phyloP scores from a whole-genome alignment of 2,888 invertebrate genomes.

The Drosophila glabriapex region DNA sequence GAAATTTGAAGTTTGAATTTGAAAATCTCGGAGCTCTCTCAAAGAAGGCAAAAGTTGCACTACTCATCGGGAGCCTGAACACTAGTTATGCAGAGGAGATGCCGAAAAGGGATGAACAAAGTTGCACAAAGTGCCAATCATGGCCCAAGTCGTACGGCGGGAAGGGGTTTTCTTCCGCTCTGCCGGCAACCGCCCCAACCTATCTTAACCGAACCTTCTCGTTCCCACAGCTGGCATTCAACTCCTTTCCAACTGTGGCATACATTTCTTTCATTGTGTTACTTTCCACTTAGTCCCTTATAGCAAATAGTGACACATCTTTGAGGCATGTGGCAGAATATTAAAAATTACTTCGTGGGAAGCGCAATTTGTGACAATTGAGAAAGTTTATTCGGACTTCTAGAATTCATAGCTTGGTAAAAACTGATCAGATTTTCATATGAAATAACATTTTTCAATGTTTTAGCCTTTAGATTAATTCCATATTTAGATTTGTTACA shows the following conservation, averaged over 20 bases:
- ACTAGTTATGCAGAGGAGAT: no score
- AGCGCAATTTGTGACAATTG: background rate
- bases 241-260: background rate
- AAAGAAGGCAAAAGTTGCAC: background rate
- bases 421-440: background rate
- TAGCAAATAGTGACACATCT: background rate
- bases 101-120: background rate
- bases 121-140: background rate
- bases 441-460: accelerated
- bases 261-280: background rate
- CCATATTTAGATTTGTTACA: background rate
- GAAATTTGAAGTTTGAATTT: no score
- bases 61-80: background rate
- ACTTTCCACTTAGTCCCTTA: background rate
- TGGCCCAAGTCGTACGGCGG: background rate
- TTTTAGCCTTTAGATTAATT: background rate
- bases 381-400: background rate
- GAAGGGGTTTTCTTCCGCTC: background rate
- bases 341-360: background rate
- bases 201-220: background rate
- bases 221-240: background rate
- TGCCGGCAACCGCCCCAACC: background rate
- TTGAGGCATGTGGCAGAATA: background rate
- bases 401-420: background rate
- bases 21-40: background rate